A percentile compares a stretch with the other conserved stretches of the same genome.
phyloP scores from a whole-genome alignment of 2,888 invertebrate species.

The Andrena haemorrhoa region DNA sequence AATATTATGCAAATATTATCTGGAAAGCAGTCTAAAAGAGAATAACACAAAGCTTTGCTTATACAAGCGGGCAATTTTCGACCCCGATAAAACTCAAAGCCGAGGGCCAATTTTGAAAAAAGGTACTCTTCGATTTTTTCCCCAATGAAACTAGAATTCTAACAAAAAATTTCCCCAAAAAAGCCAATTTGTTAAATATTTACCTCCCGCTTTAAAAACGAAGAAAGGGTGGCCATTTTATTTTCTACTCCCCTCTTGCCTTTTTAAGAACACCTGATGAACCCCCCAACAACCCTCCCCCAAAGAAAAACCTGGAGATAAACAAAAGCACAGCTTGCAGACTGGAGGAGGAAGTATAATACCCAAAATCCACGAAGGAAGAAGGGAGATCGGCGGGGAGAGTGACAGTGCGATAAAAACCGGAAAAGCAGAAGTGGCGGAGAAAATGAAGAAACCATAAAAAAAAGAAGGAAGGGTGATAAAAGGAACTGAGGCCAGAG shows the following conservation, averaged over 20 bases:
- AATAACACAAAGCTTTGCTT: background rate
- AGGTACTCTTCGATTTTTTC: too few relatives aligned
- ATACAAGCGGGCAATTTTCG: background rate
- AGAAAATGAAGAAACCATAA: conserved; percentile 20
- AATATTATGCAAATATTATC: conserved; percentile 1
- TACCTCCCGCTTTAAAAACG: background rate
- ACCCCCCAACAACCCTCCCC: too few relatives aligned
- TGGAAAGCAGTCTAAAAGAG: background rate
- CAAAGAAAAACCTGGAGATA: too few relatives aligned
- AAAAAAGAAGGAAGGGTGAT: conserved; percentile 14
- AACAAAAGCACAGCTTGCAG: too few relatives aligned
- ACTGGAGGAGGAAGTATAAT: background rate
- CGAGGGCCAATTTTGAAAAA: background rate
- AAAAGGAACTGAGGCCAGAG: conserved; percentile 40
- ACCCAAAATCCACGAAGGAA: background rate
- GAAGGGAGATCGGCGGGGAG: background rate
- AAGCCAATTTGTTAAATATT: background rate
- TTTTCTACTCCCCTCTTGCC: too few relatives aligned
- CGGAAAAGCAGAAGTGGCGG: conserved; percentile 6
- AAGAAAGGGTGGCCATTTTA: background rate
- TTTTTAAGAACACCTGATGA: too few relatives aligned
- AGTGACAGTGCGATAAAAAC: conserved; percentile 4
- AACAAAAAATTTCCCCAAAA: background rate
- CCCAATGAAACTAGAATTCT: too few relatives aligned
- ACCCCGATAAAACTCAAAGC: background rate